A percentile compares a stretch with the other conserved stretches of the same genome.
Evolutionary conservation across 2,888 invertebrate genomes (phyloP).

Genomic region (Nemurella pictetii): DNA sequence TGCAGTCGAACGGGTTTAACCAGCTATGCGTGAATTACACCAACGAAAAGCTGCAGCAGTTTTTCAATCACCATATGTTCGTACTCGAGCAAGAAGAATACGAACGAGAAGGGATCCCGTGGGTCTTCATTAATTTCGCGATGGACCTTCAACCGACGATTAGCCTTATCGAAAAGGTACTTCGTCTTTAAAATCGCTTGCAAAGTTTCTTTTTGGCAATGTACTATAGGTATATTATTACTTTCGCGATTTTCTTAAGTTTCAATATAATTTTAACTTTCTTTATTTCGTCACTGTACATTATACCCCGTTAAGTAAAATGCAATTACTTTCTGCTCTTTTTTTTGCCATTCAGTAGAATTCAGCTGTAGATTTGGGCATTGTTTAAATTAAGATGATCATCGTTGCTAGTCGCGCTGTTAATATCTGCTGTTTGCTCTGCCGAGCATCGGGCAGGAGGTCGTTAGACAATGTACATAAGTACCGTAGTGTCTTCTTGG

Average conservation of each 20-base stretch:
- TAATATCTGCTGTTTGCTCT: neutral
- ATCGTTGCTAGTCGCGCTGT: neutral
- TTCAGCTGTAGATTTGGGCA: slow-evolving; percentile 1
- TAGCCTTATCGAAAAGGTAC: slow-evolving; percentile 78
- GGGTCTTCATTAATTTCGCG: slow-evolving; percentile 93
- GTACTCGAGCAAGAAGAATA: slow-evolving; percentile 93
- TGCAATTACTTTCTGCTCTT: neutral
- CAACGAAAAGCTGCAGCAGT: slow-evolving; percentile 87
- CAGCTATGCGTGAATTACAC: slow-evolving; percentile 94
- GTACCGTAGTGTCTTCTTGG: neutral
- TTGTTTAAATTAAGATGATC: neutral
- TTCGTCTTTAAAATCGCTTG: neutral
- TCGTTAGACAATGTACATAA: neutral
- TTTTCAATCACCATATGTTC: slow-evolving; percentile 95
- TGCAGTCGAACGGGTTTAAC: slow-evolving; percentile 86
- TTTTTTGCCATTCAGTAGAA: neutral
- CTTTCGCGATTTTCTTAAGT: neutral
- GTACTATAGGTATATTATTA: neutral
- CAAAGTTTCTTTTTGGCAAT: neutral
- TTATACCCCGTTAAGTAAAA: neutral
- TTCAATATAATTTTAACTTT: neutral
- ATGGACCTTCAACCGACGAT: slow-evolving; percentile 86
- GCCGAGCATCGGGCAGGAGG: neutral
- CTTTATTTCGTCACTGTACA: neutral
- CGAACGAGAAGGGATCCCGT: slow-evolving; percentile 86